Evolutionary conservation across 2,113 vertebrate genomes (phyloP), one percentile per base, ranked within the genome.

Genomic region (Cheilinus undulatus): DNA sequence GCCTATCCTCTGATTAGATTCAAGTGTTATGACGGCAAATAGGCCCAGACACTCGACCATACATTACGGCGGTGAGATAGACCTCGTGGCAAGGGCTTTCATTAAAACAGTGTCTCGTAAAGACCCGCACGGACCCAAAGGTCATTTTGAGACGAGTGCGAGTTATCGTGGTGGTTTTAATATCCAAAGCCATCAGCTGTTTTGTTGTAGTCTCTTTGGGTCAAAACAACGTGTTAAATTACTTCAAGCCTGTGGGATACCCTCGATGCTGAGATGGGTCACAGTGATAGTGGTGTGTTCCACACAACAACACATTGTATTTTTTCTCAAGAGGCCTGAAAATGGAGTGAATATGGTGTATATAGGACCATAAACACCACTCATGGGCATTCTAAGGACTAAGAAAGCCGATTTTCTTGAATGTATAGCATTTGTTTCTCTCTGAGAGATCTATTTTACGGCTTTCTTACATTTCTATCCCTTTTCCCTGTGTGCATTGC

Each of bases 1-100:
- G 69, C 82, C 85, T 60, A 81, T 90, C 89, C 87, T 56, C 88
- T 92, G 90, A 91, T 92, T 92, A 86, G 77, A 89, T 76, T 87
- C 82, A 82, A 92, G 90, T 82, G 87, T 87, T 85, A 80, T 88
- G 79, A 82, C 65, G 51, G 69, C 77, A 89, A 89, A 92, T 85
- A 82, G 86, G 86, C 83, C 70, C 60, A 58, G 83, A 85, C 87
- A 86, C 85, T 88, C 71, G 5, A 84, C 53, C 64, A 42, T 68
- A 74, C 76, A 74, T 85, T 80, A 80, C 36, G 50, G 49, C 36
- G 2, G 24, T 26, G 78, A 88, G 63, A 69, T 13, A 30, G 78
- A 76, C 64, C 83, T 80, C 2, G 52, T 67, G 71, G 77, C 42
- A 5, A 71, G 51, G 62, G 76, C 69, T 83, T 85, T 66, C 72